Percentiles rank a stretch among this genome's conserved stretches.
phyloP scores from a whole-genome alignment of 2,797 vertebrate species.

The Sebastolobus alascanus region DNA sequence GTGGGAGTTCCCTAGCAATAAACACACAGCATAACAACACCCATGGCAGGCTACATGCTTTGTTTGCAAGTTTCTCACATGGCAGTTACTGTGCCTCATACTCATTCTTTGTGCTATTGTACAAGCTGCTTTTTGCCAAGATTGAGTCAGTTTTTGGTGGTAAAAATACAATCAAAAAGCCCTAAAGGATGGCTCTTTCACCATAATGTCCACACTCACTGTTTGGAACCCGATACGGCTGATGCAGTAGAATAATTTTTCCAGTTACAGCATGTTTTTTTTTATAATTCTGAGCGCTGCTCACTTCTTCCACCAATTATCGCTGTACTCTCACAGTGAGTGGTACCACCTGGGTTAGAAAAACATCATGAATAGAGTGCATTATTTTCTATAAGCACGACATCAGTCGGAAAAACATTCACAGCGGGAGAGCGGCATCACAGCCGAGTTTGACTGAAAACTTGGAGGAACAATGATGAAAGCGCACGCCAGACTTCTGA shows the following conservation, averaged over 20 bases:
- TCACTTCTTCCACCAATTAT: constrained; percentile 54
- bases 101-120: neutral
- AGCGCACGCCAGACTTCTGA: constrained; percentile 51
- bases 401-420: constrained; percentile 62
- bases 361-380: constrained; percentile 34
- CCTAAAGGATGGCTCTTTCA: constrained; percentile 16
- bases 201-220: constrained; percentile 9
- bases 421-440: constrained; percentile 32
- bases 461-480: constrained; percentile 48
- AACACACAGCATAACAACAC: constrained; percentile 32
- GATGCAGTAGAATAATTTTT: constrained; percentile 25
- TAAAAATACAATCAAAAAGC: neutral
- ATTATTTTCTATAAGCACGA: constrained; percentile 46
- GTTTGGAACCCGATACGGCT: constrained; percentile 10
- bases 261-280: constrained; percentile 25
- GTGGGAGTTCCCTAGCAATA: constrained; percentile 39
- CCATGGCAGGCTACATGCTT: neutral
- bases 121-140: neutral
- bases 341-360: constrained; percentile 42
- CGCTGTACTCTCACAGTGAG: constrained; percentile 34
- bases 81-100: neutral
- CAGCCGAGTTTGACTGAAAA: constrained; percentile 50
- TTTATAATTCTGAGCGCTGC: constrained; percentile 42
- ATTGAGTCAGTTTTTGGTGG: neutral
- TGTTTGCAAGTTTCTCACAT: constrained; percentile 25